These are phyloP conservation scores for Hippocampus barbouri DNA, from an alignment of 2,113 vertebrate species.

Conservation along the genomic window DNA sequence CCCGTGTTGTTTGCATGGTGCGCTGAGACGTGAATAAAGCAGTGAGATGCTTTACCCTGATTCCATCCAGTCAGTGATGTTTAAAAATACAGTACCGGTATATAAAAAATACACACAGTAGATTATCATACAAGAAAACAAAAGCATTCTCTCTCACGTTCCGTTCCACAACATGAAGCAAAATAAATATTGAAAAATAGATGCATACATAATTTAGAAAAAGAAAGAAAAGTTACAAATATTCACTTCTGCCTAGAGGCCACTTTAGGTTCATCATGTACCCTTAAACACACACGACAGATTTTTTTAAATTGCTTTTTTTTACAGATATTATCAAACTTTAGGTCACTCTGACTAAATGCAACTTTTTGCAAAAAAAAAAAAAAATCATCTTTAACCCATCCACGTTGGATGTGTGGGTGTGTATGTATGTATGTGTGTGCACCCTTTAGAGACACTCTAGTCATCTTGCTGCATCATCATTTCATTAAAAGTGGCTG, in stretches of 20 bases:
- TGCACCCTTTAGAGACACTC: conserved; percentile 25
- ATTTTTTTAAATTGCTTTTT: too few species aligned
- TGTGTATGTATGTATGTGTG: neutral
- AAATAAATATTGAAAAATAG: too few species aligned
- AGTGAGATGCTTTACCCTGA: neutral
- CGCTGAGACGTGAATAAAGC: neutral
- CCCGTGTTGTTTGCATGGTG: neutral
- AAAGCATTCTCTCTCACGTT: too few species aligned
- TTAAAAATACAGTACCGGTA: neutral
- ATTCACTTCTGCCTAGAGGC: neutral
- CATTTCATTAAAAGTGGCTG: conserved; percentile 41
- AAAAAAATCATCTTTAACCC: neutral
- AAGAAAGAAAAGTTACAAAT: neutral
- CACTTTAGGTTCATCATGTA: neutral
- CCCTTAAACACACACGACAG: neutral
- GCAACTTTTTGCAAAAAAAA: neutral
- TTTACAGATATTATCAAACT: neutral
- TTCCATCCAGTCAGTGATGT: neutral
- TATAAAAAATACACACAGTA: neutral
- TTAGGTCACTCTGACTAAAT: conserved; percentile 4
- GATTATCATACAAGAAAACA: neutral
- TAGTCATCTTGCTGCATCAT: conserved; percentile 52
- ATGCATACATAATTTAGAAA: too few species aligned
- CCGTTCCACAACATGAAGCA: too few species aligned
- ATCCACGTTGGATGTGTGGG: too few species aligned